Evolutionary conservation across 2,888 invertebrate genomes (phyloP).

Genomic region (Scaptomyza tumidula): DNA sequence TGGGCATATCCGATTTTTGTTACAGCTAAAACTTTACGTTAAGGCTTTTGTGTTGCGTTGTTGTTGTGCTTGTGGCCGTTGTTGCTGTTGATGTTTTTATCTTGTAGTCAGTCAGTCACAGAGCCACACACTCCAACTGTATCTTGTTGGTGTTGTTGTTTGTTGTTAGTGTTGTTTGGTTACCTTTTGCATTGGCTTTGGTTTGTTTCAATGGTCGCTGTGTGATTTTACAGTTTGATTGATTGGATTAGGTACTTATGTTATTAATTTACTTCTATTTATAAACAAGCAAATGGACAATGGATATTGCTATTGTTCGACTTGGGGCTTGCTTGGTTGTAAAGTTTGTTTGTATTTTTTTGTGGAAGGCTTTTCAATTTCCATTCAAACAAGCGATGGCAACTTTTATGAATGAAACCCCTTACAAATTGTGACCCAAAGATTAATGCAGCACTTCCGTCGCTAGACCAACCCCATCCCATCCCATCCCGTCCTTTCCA

Average conservation of each 20-base stretch:
- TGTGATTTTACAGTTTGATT: slow-evolving; percentile 82
- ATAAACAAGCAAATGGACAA: slow-evolving; percentile 76
- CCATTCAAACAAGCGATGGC: slow-evolving; percentile 64
- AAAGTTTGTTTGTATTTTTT: slow-evolving; percentile 9
- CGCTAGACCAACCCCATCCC: neutral
- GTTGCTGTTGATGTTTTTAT: slow-evolving; percentile 80
- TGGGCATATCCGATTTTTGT: slow-evolving; percentile 82
- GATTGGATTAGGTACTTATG: slow-evolving; percentile 83
- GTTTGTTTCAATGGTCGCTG: slow-evolving; percentile 68
- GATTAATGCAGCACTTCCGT: slow-evolving; percentile 75
- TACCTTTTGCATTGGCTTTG: slow-evolving; percentile 70
- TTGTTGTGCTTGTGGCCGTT: slow-evolving; percentile 55
- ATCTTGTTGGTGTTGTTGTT: slow-evolving; percentile 44
- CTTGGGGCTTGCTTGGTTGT: slow-evolving; percentile 19
- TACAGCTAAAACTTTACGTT: slow-evolving; percentile 71
- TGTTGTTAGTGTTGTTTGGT: slow-evolving; percentile 27
- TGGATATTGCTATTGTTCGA: slow-evolving; percentile 44
- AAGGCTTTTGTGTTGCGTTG: slow-evolving; percentile 41
- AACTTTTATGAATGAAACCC: slow-evolving; percentile 64
- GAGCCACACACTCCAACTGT: slow-evolving; percentile 54
- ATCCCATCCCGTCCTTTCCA: neutral
- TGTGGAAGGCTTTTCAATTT: slow-evolving; percentile 57
- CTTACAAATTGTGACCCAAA: slow-evolving; percentile 65
- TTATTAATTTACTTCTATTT: slow-evolving; percentile 82
- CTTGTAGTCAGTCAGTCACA: slow-evolving; percentile 78